These are phyloP conservation scores for Laothoe populi DNA, from an alignment of 2,888 invertebrate species.

Conservation along the genomic window DNA sequence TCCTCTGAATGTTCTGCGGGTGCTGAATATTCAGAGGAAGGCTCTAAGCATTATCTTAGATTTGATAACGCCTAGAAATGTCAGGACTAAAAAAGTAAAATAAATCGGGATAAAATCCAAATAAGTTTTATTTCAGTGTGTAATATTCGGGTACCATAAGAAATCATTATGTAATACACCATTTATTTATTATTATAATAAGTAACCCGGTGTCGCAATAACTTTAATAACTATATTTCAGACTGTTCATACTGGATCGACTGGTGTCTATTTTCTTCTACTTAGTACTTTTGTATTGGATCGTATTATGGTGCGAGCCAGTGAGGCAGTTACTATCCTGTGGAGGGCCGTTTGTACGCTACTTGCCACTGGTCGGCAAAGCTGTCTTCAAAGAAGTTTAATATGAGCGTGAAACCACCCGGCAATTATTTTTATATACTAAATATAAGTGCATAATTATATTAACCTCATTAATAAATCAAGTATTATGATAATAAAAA, in stretches of 20 bases:
- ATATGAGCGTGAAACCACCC: too few species aligned
- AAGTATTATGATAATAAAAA: neutral
- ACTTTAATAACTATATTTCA: slow-evolving; percentile 65
- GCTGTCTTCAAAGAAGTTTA: slow-evolving; percentile 59
- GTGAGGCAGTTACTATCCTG: slow-evolving; percentile 56
- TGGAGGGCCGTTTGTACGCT: slow-evolving; percentile 63
- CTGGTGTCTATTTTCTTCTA: slow-evolving; percentile 79
- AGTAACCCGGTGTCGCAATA: too few species aligned
- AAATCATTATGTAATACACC: too few species aligned
- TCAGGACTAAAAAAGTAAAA: too few species aligned
- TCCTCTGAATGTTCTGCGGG: too few species aligned
- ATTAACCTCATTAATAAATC: neutral
- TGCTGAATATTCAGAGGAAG: too few species aligned
- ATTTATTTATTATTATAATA: too few species aligned
- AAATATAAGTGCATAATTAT: neutral
- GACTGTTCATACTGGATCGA: slow-evolving; percentile 81
- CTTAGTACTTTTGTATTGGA: slow-evolving; percentile 69
- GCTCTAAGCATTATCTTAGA: too few species aligned
- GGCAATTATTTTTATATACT: neutral
- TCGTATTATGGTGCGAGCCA: slow-evolving; percentile 64
- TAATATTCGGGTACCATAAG: too few species aligned
- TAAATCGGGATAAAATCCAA: neutral
- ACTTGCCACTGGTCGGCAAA: slow-evolving; percentile 71
- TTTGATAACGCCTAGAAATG: too few species aligned
- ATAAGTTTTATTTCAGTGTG: too few species aligned